Base-by-base conservation (phyloP, 2,888 invertebrate species). In the Artemia sinica region DNA sequence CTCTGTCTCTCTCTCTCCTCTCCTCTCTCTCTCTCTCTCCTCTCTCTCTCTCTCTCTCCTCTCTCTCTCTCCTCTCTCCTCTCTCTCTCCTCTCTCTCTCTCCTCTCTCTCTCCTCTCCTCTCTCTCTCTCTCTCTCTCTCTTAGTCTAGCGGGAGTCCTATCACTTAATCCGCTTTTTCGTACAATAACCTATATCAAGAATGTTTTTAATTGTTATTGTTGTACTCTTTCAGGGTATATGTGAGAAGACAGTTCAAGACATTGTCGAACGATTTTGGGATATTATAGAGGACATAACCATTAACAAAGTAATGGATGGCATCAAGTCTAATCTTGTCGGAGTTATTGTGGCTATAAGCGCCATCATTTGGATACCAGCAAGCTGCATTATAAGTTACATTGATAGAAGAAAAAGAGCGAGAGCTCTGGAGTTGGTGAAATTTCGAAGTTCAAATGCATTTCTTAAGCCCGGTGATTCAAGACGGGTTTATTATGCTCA, bases 211-310 rank as follows among this genome's bases (percentile, higher is more conserved):
- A 28, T 28, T 28, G 28, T 28, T 28, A 28, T 67, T 66, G 58
- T 48, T 68, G 68, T 68, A 66, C 71, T 71, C 70, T 77, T 78
- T 8, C 77, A 94, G 91, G 95, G 95, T 10, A 83, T 88, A 49
- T 96, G 95, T 76, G 91, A 93, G 78, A 92, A 93, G 79, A 91
- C 92, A 0, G 89, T 91, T 71, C 91, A 92, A 77, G 94, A 95
- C 76, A 91, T 95, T 48, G 92, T 95, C 11, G 92, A 94, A 78
- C 84, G 95, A 50, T 91, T 96, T 79, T 96, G 95, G 93, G 91
- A 93, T 77, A 93, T 96, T 68, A 94, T 96, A 72, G 94, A 95
- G 79, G 92, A 94, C 75, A 92, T 94, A 70, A 92, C 92, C 78
- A 92, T 93, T 71, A 93, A 91, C 77, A 90, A 91, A 76, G 90